A percentile compares a stretch with the other conserved stretches of the same genome.
These are phyloP conservation scores for Eristalinus sepulchralis DNA, from an alignment of 2,888 invertebrate species.

Conservation along the genomic window DNA sequence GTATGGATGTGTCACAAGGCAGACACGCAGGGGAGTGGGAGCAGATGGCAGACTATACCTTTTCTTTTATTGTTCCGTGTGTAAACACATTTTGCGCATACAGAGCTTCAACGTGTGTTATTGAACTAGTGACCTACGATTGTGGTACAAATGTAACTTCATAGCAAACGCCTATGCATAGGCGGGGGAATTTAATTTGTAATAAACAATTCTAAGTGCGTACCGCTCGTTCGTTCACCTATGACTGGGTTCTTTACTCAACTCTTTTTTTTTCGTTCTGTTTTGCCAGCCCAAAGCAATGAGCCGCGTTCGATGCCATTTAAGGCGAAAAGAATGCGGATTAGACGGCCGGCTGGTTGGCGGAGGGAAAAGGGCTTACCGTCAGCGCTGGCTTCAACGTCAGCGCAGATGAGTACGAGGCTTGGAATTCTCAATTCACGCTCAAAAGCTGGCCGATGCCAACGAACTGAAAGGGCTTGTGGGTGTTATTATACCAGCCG, in stretches of 20 bases:
- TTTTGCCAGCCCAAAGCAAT: constrained; percentile 46
- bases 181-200: constrained; percentile 51
- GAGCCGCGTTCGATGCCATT: constrained; percentile 46
- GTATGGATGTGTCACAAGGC: neutral
- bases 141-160: constrained; percentile 3
- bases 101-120: constrained; percentile 48
- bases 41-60: neutral
- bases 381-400: constrained; percentile 17
- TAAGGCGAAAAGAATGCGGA: constrained; percentile 60
- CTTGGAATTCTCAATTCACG: constrained; percentile 41
- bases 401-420: constrained; percentile 30
- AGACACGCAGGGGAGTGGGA: neutral
- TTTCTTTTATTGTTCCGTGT: neutral
- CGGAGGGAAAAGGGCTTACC: constrained; percentile 51
- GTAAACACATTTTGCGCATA: constrained; percentile 52
- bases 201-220: constrained; percentile 67
- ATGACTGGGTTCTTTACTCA: constrained; percentile 42
- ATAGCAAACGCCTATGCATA: constrained; percentile 37
- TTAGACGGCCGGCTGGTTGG: constrained; percentile 28
- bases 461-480: constrained; percentile 60
- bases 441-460: constrained; percentile 31
- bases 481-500: constrained; percentile 31
- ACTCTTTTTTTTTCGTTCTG: constrained; percentile 25
- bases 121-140: constrained; percentile 68
- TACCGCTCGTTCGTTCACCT: constrained; percentile 64